Evolutionary conservation across 2,888 invertebrate genomes (phyloP).

Genomic region (Encarsia formosa): DNA sequence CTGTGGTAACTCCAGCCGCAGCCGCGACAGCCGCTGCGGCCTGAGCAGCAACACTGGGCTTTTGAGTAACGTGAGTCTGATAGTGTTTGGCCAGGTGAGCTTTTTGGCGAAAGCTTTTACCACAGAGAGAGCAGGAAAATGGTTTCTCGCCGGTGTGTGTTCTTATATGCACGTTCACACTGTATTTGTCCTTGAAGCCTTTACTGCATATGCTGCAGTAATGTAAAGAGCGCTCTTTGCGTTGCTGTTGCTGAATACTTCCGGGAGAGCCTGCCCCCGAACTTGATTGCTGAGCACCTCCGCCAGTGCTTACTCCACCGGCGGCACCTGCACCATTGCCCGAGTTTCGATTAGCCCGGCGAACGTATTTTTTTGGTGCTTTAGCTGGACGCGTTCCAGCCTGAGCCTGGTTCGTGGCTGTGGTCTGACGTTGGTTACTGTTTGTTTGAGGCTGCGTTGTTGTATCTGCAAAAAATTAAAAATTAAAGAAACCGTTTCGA

Average conservation of each 20-base stretch:
- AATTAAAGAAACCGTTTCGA: neutral
- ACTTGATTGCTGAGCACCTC: neutral
- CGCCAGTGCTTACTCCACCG: neutral
- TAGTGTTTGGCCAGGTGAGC: constrained; percentile 90
- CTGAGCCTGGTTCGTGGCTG: constrained; percentile 41
- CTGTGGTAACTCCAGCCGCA: constrained; percentile 15
- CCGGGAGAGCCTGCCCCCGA: constrained; percentile 46
- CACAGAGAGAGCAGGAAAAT: constrained; percentile 90
- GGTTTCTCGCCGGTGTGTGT: constrained; percentile 99
- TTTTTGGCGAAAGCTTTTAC: constrained; percentile 88
- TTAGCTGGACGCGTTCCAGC: constrained; percentile 44
- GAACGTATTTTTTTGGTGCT: constrained; percentile 68
- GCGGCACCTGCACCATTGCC: constrained; percentile 31
- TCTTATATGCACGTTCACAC: constrained; percentile 94
- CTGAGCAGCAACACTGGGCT: constrained; percentile 43
- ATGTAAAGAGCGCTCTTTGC: constrained; percentile 84
- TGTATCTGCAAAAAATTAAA: constrained; percentile 1
- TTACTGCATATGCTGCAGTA: constrained; percentile 91
- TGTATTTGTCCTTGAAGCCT: constrained; percentile 93
- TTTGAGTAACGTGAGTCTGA: constrained; percentile 87
- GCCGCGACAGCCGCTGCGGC: constrained; percentile 8
- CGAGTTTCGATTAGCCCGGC: constrained; percentile 54
- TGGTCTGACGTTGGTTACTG: constrained; percentile 48
- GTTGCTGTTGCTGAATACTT: constrained; percentile 61
- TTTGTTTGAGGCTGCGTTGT: constrained; percentile 1